Evolutionary conservation across 64 coral and sea anemone genomes (phyloP), one percentile per base, ranked within the genome.

Genomic region (Acropora yongei): DNA sequence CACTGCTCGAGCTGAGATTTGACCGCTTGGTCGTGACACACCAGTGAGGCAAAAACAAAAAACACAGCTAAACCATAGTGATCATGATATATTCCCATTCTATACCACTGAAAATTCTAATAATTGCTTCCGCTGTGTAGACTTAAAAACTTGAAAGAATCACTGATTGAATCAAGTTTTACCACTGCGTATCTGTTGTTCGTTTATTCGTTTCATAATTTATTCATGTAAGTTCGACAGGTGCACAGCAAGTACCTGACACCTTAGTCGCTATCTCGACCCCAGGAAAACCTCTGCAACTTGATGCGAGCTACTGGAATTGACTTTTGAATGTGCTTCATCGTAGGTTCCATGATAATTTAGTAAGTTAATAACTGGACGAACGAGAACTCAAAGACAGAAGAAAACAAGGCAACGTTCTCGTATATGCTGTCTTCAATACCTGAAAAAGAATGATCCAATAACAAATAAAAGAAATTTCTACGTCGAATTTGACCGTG

Each of bases 181-280:
- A 71, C 8, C 82, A 85, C 46, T 66, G 13, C 78, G 60, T 43
- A 45, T 57, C 44, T n/a, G 44, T 20, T 18, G 75, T 13, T 85
- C 68, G 71, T 85, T 49, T 69, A 85, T 85, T 71, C 82, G 39
- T 2, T 41, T 71, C 0, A 85, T 85, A 85, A 85, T 69, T 72
- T 85, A 85, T 85, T 85, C 63, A 85, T 71, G 2, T 65, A 69
- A 44, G 61, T 85, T 85, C 82, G 49, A 85, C 82, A 71, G 82
- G 82, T 85, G n/a, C 14, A 6, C 44, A 20, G 49, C 82, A 69
- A 71, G 82, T 85, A 85, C 82, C 82, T 85, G 61, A 71, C 63
- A 85, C 42, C 65, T 20, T 10, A 4, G 44, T 75, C 14, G 49
- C 47, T 44, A 68, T 48, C 44, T 85, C 12, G 45, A 48, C 14